phyloP scores from a whole-genome alignment of 2,797 vertebrate genomes.

The Erethizon dorsatum region DNA sequence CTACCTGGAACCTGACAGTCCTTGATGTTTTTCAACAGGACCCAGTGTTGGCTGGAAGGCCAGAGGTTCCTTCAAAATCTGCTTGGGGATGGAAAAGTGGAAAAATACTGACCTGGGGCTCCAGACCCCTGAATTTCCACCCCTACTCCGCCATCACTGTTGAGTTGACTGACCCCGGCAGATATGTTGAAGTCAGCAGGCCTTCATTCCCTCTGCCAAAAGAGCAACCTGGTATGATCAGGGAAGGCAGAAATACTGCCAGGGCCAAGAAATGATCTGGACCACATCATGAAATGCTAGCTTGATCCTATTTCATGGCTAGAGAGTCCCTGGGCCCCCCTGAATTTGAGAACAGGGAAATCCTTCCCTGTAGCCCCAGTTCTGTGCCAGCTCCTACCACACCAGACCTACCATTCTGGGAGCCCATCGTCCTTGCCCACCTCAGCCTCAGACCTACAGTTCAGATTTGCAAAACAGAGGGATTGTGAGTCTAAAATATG shows the following conservation, averaged over 20 bases:
- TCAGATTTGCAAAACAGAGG: slow-evolving; percentile 57
- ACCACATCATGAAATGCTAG: slow-evolving; percentile 49
- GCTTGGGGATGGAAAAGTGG: neutral
- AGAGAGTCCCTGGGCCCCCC: neutral
- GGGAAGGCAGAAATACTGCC: neutral
- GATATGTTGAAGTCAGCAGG: neutral
- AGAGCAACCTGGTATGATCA: neutral
- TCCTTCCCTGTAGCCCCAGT: neutral
- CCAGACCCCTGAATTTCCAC: neutral
- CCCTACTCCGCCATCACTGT: neutral
- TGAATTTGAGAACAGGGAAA: neutral
- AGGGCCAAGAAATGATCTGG: slow-evolving; percentile 44
- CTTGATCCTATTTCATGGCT: slow-evolving; percentile 16
- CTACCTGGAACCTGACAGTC: neutral
- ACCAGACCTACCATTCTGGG: neutral
- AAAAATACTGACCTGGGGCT: neutral
- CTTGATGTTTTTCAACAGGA: slow-evolving; percentile 3
- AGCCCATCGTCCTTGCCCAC: neutral
- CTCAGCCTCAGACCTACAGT: slow-evolving; percentile 54
- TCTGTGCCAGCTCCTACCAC: neutral
- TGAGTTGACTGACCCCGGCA: slow-evolving; percentile 28
- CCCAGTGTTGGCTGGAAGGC: neutral
- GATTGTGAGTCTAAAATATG: slow-evolving; percentile 29
- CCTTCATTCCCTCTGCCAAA: neutral
- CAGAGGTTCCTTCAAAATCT: slow-evolving; percentile 48